Percentiles rank a stretch among this genome's conserved stretches.
Conservation (phyloP, 2,113 vertebrate genomes). For the Anas platyrhynchos region DNA sequence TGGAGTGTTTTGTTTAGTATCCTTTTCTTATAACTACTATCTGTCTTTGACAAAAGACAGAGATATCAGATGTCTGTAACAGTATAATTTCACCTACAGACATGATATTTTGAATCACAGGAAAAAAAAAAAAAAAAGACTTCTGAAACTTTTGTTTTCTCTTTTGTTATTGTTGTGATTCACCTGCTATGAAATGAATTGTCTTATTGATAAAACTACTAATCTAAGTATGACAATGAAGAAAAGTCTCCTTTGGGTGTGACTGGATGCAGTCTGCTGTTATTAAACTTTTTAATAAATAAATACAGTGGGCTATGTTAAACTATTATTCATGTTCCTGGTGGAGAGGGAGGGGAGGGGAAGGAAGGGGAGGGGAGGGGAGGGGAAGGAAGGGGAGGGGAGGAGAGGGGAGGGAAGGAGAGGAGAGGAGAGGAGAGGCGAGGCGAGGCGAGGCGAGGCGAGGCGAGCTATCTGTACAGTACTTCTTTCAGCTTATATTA, state of each 20-base stretch:
- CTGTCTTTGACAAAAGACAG: conserved; percentile 17
- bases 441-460: neutral
- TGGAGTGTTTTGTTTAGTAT: conserved; percentile 10
- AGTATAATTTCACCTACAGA: conserved; percentile 61
- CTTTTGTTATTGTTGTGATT: neutral
- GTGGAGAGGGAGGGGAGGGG: neutral
- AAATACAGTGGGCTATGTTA: conserved; percentile 45
- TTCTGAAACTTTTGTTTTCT: neutral
- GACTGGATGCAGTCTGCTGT: conserved; percentile 26
- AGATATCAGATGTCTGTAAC: conserved; percentile 18
- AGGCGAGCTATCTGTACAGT: neutral
- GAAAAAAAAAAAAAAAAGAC: neutral
- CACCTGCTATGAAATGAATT: conserved; percentile 22
- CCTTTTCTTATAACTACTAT: conserved; percentile 8
- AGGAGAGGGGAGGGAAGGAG: neutral
- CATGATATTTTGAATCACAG: conserved; percentile 12
- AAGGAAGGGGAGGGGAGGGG: too few species aligned
- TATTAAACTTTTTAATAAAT: conserved; percentile 75
- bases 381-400: neutral
- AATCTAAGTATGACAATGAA: conserved; percentile 13
- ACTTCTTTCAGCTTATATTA: neutral
- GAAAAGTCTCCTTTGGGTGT: conserved; percentile 15
- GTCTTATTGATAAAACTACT: conserved; percentile 1
- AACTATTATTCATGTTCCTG: conserved; percentile 15
- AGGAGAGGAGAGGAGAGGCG: neutral